A percentile compares a stretch with the other conserved stretches of the same genome.
Evolutionary conservation across 2,888 invertebrate species (phyloP).

Genomic region (Julus scandinavius): DNA sequence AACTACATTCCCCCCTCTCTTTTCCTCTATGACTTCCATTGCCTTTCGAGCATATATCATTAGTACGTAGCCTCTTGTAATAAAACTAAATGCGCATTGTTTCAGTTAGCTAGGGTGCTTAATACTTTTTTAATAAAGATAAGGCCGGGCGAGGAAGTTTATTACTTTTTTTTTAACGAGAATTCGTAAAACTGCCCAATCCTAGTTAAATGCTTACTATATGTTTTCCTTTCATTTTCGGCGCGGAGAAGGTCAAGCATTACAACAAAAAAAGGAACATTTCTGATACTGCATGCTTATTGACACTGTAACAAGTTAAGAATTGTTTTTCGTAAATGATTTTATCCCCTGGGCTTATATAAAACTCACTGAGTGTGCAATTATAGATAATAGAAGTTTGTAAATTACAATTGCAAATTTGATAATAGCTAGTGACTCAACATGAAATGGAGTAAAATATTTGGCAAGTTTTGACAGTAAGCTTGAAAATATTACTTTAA

Average conservation of each 20-base stretch:
- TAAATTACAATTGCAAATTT: too few relatives aligned
- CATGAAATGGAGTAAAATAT: too few relatives aligned
- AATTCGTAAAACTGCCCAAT: neutral
- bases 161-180: neutral
- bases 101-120: neutral
- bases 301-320: neutral
- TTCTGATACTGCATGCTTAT: neutral
- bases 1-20: neutral
- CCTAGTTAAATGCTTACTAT: neutral
- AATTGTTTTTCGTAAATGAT: too few relatives aligned
- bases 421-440: too few relatives aligned
- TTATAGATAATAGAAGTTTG: too few relatives aligned
- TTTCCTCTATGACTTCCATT: neutral
- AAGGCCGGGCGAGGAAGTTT: neutral
- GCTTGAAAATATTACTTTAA: too few relatives aligned
- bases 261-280: neutral
- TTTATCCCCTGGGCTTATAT: too few relatives aligned
- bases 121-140: constrained; percentile 30
- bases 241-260: neutral
- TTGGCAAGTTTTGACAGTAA: too few relatives aligned
- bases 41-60: neutral
- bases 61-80: neutral
- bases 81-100: constrained; percentile 21
- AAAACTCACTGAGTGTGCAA: too few relatives aligned
- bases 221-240: neutral